phyloP scores from a whole-genome alignment of 2,797 vertebrate genomes.

The Merluccius polli region DNA sequence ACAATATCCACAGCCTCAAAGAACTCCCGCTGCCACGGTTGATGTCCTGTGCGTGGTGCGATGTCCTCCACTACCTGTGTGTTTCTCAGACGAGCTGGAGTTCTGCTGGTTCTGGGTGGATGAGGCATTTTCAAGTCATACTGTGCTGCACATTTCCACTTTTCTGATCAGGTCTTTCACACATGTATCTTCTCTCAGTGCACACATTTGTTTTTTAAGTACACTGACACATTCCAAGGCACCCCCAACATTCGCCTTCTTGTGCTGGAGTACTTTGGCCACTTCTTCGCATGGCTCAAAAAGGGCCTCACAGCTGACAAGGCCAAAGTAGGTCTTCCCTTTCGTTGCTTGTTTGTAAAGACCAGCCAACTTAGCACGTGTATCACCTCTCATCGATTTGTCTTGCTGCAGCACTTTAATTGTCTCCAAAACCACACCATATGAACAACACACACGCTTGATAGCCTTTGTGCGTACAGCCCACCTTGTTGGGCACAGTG shows the following conservation, averaged over 20 bases:
- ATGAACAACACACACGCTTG: neutral
- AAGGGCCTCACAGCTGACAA: neutral
- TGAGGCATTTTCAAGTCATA: too few species aligned
- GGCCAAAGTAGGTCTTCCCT: neutral
- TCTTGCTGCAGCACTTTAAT: neutral
- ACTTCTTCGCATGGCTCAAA: neutral
- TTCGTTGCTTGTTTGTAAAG: constrained; percentile 3
- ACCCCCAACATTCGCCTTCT: too few species aligned
- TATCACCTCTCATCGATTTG: constrained; percentile 2
- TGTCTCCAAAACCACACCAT: too few species aligned
- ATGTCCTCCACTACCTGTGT: too few species aligned
- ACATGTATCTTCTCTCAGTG: constrained; percentile 5
- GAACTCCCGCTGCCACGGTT: constrained; percentile 5
- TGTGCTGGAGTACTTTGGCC: too few species aligned
- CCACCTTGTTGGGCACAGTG: constrained; percentile 15
- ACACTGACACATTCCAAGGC: too few species aligned
- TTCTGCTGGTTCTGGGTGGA: constrained; percentile 4
- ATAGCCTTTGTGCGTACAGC: neutral
- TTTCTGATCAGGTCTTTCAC: too few species aligned
- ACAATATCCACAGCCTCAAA: constrained; percentile 4
- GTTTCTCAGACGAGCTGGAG: neutral
- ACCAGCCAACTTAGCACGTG: constrained; percentile 4
- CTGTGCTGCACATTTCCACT: neutral
- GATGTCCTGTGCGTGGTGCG: too few species aligned
- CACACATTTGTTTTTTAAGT: too few species aligned